phyloP scores from a whole-genome alignment of 2,888 invertebrate genomes.

The Endomychus coccineus region DNA sequence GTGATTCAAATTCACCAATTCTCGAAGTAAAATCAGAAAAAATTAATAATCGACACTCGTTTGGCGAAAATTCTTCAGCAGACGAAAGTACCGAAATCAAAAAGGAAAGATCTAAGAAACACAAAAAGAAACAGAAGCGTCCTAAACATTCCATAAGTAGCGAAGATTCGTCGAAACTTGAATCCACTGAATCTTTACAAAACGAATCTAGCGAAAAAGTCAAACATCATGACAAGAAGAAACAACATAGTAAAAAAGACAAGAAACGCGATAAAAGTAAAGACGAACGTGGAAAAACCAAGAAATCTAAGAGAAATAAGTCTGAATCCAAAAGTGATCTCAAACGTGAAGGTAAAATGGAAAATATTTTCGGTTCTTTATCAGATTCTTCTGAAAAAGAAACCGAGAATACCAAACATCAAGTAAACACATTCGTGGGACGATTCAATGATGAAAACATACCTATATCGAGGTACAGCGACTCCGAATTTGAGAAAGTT shows the following conservation, averaged over 20 bases:
- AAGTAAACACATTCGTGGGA: slow-evolving; percentile 11
- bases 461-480: slow-evolving; percentile 45
- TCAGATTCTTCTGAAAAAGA: slow-evolving; percentile 59
- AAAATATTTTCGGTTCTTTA: slow-evolving; percentile 80
- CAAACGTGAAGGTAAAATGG: slow-evolving; percentile 74
- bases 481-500: slow-evolving; percentile 42
- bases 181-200: slow-evolving; percentile 29
- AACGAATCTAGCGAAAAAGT: slow-evolving; percentile 33
- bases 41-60: slow-evolving; percentile 28
- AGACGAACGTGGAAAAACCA: slow-evolving; percentile 53
- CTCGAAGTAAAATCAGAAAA: slow-evolving; percentile 36
- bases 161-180: slow-evolving; percentile 50
- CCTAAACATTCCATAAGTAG: slow-evolving; percentile 58
- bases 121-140: slow-evolving; percentile 78
- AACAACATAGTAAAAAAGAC: slow-evolving; percentile 48
- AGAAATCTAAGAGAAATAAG: slow-evolving; percentile 49
- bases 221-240: slow-evolving; percentile 39
- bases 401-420: slow-evolving; percentile 22
- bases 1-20: slow-evolving; percentile 28
- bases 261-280: slow-evolving; percentile 56
- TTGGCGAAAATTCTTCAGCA: slow-evolving; percentile 35
- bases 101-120: slow-evolving; percentile 53
- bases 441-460: slow-evolving; percentile 28
- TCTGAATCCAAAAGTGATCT: slow-evolving; percentile 42
- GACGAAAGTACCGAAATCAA: slow-evolving; percentile 33